Evolutionary conservation across 2,113 vertebrate species (phyloP), one percentile per base, ranked within the genome.

Genomic region (Thalassoma bifasciatum): DNA sequence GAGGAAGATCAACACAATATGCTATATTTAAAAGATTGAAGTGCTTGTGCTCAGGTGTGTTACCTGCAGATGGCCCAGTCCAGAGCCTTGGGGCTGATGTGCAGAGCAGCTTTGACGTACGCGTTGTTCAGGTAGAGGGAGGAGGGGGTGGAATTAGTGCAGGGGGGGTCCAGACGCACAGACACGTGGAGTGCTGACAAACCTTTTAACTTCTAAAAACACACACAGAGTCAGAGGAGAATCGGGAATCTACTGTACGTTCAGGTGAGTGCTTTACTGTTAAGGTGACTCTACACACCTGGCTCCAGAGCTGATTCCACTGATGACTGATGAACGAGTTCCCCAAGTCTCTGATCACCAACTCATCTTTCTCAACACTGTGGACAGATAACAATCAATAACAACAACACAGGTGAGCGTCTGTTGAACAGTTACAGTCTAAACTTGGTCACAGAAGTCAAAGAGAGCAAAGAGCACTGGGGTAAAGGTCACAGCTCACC

Each of bases 61-160:
- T 78, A 91, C 90, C 96, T 99, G 95, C 98, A 99, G 87, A 98
- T 89, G 54, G 90, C 87, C 98, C 98, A 99, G 4, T 78, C 70
- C 0, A 93, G 92, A 1, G 96, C 93, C 0, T 92, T 24, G 0
- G 92, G 84, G 0, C 93, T 90, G 75, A 99, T 94, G 87, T 99
- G 96, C 19, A 99, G 92, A 4, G 97, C 96, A 1, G 87, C 84
- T 46, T 81, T 92, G 75, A 99, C 95, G 0, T 92, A 90, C 0
- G 69, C 71, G 69, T 95, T 89, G 78, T 99, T 99, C 76, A 99
- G 94, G 86, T 95, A 99, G 54, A 73, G 72, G 2, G 86, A 82
- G 56, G 90, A 86, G 0, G 95, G 91, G 0, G 97, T 98, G 63
- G 96, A 97, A 90, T 99, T 99, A 12, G 95, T 95, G 87, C 98